Evolutionary conservation across 2,888 invertebrate genomes (phyloP), one percentile per base, ranked within the genome.

Genomic region (Nycteola revayana): DNA sequence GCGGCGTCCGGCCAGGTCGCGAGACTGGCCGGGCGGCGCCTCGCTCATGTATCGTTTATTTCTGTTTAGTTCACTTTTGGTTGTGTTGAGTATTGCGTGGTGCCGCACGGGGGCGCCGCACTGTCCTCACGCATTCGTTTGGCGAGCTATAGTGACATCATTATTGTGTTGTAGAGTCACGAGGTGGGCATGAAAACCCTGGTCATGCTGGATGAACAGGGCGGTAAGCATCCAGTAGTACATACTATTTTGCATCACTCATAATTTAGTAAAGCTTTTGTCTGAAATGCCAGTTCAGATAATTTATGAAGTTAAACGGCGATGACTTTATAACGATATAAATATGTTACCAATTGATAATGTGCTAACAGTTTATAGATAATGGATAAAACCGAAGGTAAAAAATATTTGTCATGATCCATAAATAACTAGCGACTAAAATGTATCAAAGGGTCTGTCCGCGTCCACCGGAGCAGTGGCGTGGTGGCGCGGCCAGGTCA

Each of bases 141-240:
- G 84, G 82, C 87, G 84, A 85, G 85, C 84, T 87, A 87, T 89
- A 89, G 89, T 89, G 87, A 89, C 89, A 83, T 88, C 89, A 88
- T 89, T 89, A 81, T 89, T 89, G 88, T 90, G 88, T 94, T 95
- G 93, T 95, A 98, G 98, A 97, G 98, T 93, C 98, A 98, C 94
- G 98, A 98, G 93, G 98, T 98, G 90, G 98, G 98, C 91, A 98
- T 98, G 94, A 96, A 96, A 93, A 96, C 98, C 91, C 95, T 98
- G 93, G 98, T 98, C 91, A 98, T 98, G 95, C 94, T 98, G 94
- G 98, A 98, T 94, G 98, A 98, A 93, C 98, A 98, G 95, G 98
- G 98, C 95, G 98, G 98, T 98, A 96, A 97, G 96, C 93, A 93
- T 93, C 90, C 89, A 89, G 85, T 87, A 88, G 87, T 76, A 82